Evolutionary conservation across 2,797 vertebrate genomes (phyloP).

Genomic region (Rallus crepitans): DNA sequence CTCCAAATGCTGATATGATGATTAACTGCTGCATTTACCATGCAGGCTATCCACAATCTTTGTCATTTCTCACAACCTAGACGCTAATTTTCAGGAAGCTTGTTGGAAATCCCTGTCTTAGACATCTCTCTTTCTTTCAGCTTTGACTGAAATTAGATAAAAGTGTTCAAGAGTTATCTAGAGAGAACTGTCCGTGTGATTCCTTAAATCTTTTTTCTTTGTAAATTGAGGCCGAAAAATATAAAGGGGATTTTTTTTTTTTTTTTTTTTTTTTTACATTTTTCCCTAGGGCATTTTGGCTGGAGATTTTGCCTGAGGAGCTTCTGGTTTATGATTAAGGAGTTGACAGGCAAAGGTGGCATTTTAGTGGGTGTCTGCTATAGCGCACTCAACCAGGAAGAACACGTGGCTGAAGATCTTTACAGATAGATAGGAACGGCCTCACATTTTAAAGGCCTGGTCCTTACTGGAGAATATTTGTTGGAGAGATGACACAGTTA

Average conservation of each 20-base stretch:
- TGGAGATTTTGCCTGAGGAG: background rate
- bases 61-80: background rate
- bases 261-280: too few relatives aligned
- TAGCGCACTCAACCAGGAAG: background rate
- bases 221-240: background rate
- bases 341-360: background rate
- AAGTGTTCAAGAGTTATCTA: background rate
- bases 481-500: background rate
- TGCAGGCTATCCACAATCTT: background rate
- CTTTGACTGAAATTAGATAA: background rate
- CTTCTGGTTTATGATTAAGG: background rate
- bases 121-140: background rate
- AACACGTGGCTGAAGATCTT: background rate
- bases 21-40: background rate
- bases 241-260: background rate
- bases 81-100: background rate
- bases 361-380: background rate
- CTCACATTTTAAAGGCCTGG: background rate
- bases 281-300: background rate
- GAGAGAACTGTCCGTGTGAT: background rate
- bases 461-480: background rate
- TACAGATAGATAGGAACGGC: background rate
- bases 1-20: background rate
- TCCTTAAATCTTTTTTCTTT: background rate
- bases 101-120: background rate